Base-by-base conservation (phyloP, 1,140 invertebrate species). In the Ctenoplectra terminalis region DNA sequence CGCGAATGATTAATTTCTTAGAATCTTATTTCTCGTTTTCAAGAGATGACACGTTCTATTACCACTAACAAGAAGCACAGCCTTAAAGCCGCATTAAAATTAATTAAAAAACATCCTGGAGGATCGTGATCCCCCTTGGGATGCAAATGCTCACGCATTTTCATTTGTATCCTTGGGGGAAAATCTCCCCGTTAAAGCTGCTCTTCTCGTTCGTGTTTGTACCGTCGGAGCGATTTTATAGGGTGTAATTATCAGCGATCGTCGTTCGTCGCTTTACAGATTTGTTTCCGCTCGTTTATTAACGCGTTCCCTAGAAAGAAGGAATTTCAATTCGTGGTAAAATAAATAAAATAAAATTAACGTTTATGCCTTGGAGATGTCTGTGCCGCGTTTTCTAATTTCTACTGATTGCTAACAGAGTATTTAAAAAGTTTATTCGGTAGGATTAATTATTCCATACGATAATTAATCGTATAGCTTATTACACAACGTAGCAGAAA, bases 81-180 rank as follows among this genome's bases (percentile, higher is more conserved):
- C 6, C 56, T 63, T 26, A 34, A 40, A 29, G 60, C 8, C 34
- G 34, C 34, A 29, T 43, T 40, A 40, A 66, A 43, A 66, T 75
- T 66, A 75, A 75, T 75, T 64, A 40, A 64, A 75, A 66, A 64
- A 64, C 3, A 29, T 20, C 31, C 34, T 8, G 46, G 20, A 26
- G 43, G 40, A 17, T 46, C 23, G 46, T 1, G 4, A 46, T 73
- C 2, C 17, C 31, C 17, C 15, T 13, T 15, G 11, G 34, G 46
- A 66, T 64, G n/a, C 46, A 72, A 72, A 72, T 72, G 70, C 54
- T 72, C 56, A 31, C 54, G 20, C 70, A 43, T 60, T 54, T 66
- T 54, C 61, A 66, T 54, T 29, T 20, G 17, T 52, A n/a, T 64
- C 46, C 73, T 43, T 52, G n/a, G 34, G 60, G 60, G 40, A 9